Evolutionary conservation across 1,140 invertebrate species (phyloP), one percentile per base, ranked within the genome.

Genomic region (Zaprionus taronus): DNA sequence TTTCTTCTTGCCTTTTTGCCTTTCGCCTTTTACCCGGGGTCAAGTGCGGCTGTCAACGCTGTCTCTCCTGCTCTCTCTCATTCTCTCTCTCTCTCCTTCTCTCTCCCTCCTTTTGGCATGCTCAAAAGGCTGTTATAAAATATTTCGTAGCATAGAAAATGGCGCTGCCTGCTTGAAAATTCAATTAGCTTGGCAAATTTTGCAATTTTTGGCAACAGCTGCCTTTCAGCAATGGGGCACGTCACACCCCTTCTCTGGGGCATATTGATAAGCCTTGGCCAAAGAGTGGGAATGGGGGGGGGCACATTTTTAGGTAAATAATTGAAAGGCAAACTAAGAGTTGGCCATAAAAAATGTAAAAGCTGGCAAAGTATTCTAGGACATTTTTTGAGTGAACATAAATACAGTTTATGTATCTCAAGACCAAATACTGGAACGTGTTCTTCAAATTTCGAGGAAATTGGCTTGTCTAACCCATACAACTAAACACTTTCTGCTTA

Each of bases 101-200:
- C 34, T 62, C 44, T 65, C 24, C 51, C 22, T 9, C 15, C 31
- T 28, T 53, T 62, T n/a, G 17, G 41, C 28, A 3, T 60, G 62
- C 67, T 65, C 80, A 77, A 80, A 83, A 85, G 78, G 74, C 82
- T 79, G 72, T 80, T 86, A 86, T 86, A 86, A 86, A 86, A 86
- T 86, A 86, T 86, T 84, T 86, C 78, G 83, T 73, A 86, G 82
- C 80, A 82, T 83, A 86, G 66, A 87, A 86, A 87, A 86, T 86
- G 83, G 83, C 83, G 83, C 83, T 87, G 41, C 80, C 83, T 87
- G 83, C 80, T 87, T 79, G 71, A 87, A 87, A 86, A 86, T 86
- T 86, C 83, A 86, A 86, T 86, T 86, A 86, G 83, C 80, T 69
- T 71, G 80, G 77, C 41, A 47, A 83, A 86, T 86, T 86, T 86